phyloP scores from a whole-genome alignment of 2,797 vertebrate species.

The Cyprinodon diabolis region DNA sequence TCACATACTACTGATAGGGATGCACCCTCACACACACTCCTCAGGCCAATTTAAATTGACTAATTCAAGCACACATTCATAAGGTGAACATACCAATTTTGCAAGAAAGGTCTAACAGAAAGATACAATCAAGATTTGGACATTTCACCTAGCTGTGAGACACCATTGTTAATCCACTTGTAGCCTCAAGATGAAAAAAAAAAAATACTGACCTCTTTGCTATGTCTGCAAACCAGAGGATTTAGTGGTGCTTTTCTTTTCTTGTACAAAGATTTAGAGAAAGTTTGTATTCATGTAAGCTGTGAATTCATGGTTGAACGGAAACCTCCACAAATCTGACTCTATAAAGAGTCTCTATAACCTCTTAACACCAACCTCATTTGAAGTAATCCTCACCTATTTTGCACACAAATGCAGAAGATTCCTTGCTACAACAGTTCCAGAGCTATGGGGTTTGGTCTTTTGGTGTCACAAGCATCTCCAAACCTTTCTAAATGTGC shows the following conservation, averaged over 20 bases:
- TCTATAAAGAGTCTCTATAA: too few species aligned
- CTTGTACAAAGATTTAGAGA: background rate
- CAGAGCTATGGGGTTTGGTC: too few species aligned
- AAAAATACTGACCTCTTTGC: background rate
- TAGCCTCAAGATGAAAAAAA: background rate
- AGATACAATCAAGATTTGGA: background rate
- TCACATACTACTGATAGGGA: background rate
- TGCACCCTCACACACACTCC: background rate
- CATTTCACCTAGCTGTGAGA: background rate
- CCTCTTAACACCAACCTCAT: too few species aligned
- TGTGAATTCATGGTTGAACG: slow-evolving; percentile 14
- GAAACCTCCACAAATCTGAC: background rate
- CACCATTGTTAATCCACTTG: background rate
- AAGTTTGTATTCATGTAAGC: slow-evolving; percentile 19
- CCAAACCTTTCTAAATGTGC: too few species aligned
- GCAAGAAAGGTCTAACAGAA: background rate
- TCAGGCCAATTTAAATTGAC: background rate
- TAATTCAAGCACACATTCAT: background rate
- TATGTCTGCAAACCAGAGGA: background rate
- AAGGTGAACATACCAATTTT: background rate
- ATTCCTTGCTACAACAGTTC: too few species aligned
- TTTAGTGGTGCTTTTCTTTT: background rate
- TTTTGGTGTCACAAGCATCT: too few species aligned
- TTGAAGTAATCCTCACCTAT: too few species aligned
- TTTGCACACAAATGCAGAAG: too few species aligned